phyloP scores from a whole-genome alignment of 2,797 vertebrate genomes.

The Muscicapa striata region DNA sequence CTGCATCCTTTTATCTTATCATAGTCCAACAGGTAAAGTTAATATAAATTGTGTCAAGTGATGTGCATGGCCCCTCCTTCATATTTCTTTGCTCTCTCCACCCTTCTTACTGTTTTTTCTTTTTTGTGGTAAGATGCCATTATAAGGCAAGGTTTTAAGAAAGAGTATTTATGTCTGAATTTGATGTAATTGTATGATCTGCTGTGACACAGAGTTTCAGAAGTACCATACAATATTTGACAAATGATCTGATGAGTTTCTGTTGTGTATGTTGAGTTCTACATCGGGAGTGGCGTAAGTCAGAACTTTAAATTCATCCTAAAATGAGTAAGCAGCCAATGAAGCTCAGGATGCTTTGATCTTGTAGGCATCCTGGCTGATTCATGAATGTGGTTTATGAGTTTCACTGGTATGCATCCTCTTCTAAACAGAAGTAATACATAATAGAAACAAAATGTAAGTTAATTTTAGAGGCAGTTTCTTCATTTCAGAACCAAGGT shows the following conservation, averaged over 20 bases:
- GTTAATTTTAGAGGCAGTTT: not conserved
- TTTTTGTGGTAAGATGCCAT: not conserved
- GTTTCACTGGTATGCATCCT: not conserved
- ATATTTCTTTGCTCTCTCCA: not conserved
- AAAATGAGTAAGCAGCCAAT: not conserved
- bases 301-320: not conserved
- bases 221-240: not conserved
- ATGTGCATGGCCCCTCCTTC: not conserved
- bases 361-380: not conserved
- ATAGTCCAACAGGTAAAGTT: not conserved
- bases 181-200: not conserved
- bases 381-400: not conserved
- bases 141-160: not conserved
- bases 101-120: not conserved
- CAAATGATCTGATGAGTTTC: not conserved
- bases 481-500: not conserved
- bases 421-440: not conserved
- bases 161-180: not conserved
- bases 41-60: not conserved
- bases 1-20: rapidly evolving
- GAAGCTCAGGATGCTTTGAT: not conserved
- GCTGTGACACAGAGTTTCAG: not conserved
- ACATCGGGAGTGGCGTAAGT: not conserved
- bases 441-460: not conserved
- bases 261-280: not conserved